Conservation (phyloP, 2,888 invertebrate species). For the Cancer borealis region DNA sequence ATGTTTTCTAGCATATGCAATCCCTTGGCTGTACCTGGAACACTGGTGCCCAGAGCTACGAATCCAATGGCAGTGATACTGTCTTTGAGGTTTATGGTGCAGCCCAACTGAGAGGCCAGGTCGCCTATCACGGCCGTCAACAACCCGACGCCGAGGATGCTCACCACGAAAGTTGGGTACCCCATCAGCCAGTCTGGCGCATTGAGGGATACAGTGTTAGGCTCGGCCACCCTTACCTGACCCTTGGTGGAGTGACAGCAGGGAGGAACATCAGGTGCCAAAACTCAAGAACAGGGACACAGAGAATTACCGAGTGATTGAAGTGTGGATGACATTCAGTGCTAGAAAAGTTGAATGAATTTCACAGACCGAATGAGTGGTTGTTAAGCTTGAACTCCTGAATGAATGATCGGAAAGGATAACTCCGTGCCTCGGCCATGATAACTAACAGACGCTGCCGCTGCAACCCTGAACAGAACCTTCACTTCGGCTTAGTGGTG, state of each 20-base stretch:
- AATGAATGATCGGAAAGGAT: neutral
- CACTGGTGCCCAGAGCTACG: conserved; percentile 84
- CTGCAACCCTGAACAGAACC: neutral
- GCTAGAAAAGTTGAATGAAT: neutral
- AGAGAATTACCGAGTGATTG: neutral
- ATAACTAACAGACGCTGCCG: neutral
- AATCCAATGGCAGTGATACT: conserved; percentile 84
- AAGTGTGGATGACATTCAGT: neutral
- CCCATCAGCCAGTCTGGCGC: conserved; percentile 82
- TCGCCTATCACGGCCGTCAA: conserved; percentile 85
- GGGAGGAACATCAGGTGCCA: neutral
- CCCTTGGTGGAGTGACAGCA: neutral
- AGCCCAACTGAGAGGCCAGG: conserved; percentile 84
- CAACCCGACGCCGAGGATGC: conserved; percentile 83
- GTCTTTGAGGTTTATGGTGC: conserved; percentile 84
- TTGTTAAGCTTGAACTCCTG: neutral
- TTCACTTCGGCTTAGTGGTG: neutral
- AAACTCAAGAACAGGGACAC: neutral
- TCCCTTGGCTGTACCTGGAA: conserved; percentile 81
- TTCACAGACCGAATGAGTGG: neutral
- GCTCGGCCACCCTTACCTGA: neutral
- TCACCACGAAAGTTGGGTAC: conserved; percentile 83
- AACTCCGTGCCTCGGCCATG: neutral
- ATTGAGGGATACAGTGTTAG: conserved; percentile 26
- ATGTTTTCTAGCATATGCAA: neutral